Base-by-base conservation (phyloP, 2,113 vertebrate species). In the Gobio gobio region DNA sequence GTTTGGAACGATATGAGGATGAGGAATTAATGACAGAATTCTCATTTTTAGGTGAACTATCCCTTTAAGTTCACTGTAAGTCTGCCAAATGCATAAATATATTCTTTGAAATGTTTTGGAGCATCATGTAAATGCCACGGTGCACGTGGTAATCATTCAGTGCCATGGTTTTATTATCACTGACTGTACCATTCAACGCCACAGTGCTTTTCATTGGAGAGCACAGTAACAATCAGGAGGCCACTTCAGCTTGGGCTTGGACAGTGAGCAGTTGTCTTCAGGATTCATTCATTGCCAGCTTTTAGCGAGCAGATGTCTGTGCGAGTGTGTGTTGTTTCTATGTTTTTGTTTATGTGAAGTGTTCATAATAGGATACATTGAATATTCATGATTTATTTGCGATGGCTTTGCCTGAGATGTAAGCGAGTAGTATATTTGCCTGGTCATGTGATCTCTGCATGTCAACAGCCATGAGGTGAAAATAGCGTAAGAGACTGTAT, bases 281-380 rank as follows among this genome's bases (percentile, higher is more conserved):
- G 22, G 43, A 70, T 47, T 56, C 45, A 56, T 58, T 47, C 45
- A 82, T 56, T 66, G 22, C 33, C 51, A 56, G 16, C n/a, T 76
- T 18, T 86, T 64, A 70, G 63, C 7, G n/a, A 74, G n/a, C 82
- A 73, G n/a, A 66, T 43, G 76, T 83, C 47, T 76, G 43, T 29
- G 40, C 16, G 40, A 26, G 29, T 86, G n/a, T 70, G 51, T 54
- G 45, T 79, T 63, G 83, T 73, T 56, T 24, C 18, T 68, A 3
- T 56, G 29, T 63, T 26, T 78, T 59, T 33, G 83, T 84, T 51
- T 33, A 26, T 85, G 29, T 79, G 24, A 56, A 68, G 29, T 70
- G 43, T 73, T 29, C 14, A 66, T 18, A 26, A 26, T 24, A 4
- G 20, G 61, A 12, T 29, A 56, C 29, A 36, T 14, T 20, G 24